Conservation (phyloP, 2,113 vertebrate species). For the Dasyprocta punctata region DNA sequence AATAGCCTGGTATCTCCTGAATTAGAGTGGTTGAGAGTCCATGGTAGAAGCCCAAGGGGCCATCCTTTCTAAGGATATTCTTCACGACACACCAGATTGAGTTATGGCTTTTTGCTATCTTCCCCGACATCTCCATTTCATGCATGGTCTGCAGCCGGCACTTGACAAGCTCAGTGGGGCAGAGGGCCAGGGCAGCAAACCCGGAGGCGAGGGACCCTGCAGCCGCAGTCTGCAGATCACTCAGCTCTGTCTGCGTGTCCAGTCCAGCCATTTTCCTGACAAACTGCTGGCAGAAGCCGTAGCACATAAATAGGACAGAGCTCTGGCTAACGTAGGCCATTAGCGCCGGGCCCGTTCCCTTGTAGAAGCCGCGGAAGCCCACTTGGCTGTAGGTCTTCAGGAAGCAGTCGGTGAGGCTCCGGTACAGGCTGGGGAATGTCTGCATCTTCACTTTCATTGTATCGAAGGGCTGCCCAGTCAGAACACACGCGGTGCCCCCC, state of each 20-base stretch:
- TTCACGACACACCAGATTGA: constrained; percentile 93
- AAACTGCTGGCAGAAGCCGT: constrained; percentile 96
- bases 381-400: constrained; percentile 92
- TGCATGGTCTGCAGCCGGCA: constrained; percentile 96
- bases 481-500: constrained; percentile 94
- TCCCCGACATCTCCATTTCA: constrained; percentile 93
- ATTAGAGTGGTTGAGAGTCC: constrained; percentile 91
- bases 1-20: constrained; percentile 94
- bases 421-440: constrained; percentile 93
- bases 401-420: constrained; percentile 91
- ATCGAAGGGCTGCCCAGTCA: constrained; percentile 97
- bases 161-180: constrained; percentile 97
- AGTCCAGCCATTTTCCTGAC: constrained; percentile 88
- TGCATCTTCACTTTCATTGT: constrained; percentile 99
- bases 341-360: constrained; percentile 94
- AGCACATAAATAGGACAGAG: constrained; percentile 97
- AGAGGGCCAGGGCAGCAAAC: constrained; percentile 94
- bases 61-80: constrained; percentile 88
- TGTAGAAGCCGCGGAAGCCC: constrained; percentile 94
- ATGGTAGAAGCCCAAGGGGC: constrained; percentile 92
- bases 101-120: constrained; percentile 88
- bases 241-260: constrained; percentile 87
- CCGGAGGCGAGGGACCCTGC: constrained; percentile 95
- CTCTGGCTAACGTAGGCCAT: constrained; percentile 95
- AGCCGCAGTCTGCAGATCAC: constrained; percentile 93